Conservation (phyloP, 1,140 invertebrate genomes). For the Megathymus violae region DNA sequence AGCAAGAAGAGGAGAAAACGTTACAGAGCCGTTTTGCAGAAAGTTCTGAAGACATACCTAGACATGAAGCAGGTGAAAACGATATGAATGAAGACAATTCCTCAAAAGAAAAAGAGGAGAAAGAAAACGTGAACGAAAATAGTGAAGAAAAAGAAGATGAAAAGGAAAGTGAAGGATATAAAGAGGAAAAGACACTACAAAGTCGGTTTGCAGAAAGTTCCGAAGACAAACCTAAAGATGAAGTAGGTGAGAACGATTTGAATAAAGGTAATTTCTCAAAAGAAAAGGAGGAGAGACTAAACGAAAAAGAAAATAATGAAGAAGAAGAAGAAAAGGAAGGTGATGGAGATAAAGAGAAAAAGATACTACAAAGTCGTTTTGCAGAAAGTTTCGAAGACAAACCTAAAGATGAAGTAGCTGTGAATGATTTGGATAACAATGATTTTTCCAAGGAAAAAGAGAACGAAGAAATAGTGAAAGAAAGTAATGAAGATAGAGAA, state of each 20-base stretch:
- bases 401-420: background rate
- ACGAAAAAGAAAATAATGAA: background rate
- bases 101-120: background rate
- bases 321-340: background rate
- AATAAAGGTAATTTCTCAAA: too few species aligned
- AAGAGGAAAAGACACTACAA: background rate
- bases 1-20: background rate
- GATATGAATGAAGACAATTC: background rate
- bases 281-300: background rate
- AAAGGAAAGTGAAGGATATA: background rate
- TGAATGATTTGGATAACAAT: background rate
- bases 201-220: background rate
- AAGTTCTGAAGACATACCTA: background rate
- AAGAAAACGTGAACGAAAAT: too few species aligned
- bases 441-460: background rate
- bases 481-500: background rate
- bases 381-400: background rate
- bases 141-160: background rate
- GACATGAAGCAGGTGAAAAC: background rate
- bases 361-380: background rate
- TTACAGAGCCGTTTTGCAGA: background rate
- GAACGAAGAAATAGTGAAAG: background rate
- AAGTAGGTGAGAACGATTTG: background rate
- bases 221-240: background rate
- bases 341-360: background rate